Percentiles rank a stretch among this genome's conserved stretches.
Evolutionary conservation across 2,797 vertebrate species (phyloP).

Genomic region (Philypnodon macrostomus): DNA sequence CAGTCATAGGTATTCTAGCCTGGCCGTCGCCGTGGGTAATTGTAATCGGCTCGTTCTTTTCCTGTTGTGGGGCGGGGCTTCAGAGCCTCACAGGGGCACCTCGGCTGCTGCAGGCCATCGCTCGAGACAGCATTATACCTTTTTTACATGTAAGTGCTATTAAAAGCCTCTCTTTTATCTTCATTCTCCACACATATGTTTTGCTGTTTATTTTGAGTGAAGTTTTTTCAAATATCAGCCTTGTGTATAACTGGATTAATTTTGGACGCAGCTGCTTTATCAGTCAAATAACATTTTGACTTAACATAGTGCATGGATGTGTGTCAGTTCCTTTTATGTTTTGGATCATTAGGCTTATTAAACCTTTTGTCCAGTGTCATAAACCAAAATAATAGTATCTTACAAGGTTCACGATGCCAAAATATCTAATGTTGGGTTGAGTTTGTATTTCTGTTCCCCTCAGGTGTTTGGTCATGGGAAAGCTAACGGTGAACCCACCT

Average conservation of each 20-base stretch:
- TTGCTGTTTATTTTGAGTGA: neutral
- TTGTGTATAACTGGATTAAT: neutral
- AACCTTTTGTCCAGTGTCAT: too few species aligned
- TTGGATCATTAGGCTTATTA: too few species aligned
- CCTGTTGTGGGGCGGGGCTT: conserved; percentile 91
- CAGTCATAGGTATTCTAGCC: conserved; percentile 88
- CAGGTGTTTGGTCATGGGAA: conserved; percentile 95
- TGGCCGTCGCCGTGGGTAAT: conserved; percentile 97
- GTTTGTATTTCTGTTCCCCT: neutral
- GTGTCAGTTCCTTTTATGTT: neutral
- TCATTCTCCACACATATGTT: neutral
- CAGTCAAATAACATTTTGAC: neutral
- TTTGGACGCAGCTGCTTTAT: too few species aligned
- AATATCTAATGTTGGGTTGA: too few species aligned
- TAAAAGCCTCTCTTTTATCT: neutral
- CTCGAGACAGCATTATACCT: conserved; percentile 88
- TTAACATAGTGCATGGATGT: neutral
- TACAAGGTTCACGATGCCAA: too few species aligned
- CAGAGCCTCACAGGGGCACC: conserved; percentile 95
- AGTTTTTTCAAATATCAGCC: neutral
- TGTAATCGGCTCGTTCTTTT: conserved; percentile 96
- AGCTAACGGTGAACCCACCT: conserved; percentile 93
- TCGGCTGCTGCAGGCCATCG: conserved; percentile 91
- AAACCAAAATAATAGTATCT: too few species aligned
- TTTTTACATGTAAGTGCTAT: conserved; percentile 81